Percentiles rank a stretch among this genome's conserved stretches.
Conservation (phyloP, 2,797 vertebrate genomes). For the Amphiprion clarkii region DNA sequence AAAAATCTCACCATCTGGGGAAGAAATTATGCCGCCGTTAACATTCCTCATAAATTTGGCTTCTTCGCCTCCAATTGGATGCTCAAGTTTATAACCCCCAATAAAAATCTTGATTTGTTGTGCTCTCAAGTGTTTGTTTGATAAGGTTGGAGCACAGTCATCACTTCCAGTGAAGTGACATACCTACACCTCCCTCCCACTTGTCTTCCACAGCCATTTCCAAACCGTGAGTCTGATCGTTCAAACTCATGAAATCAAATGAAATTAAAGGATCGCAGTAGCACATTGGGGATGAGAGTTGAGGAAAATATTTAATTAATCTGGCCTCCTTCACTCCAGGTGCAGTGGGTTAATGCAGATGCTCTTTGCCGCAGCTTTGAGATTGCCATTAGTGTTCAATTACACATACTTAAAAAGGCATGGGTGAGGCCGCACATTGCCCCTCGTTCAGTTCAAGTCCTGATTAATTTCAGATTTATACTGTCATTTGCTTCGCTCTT, state of each 20-base stretch:
- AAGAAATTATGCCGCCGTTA: conserved; percentile 81
- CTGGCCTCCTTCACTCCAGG: conserved; percentile 64
- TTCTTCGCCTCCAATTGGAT: conserved; percentile 84
- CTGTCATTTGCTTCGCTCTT: conserved; percentile 64
- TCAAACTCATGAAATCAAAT: conserved; percentile 67
- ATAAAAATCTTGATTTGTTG: conserved; percentile 89
- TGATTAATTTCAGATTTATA: conserved; percentile 84
- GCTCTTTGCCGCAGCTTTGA: conserved; percentile 62
- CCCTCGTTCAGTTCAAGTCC: conserved; percentile 64
- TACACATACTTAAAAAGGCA: conserved; percentile 75
- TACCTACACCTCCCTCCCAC: conserved; percentile 49
- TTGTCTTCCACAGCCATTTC: conserved; percentile 45
- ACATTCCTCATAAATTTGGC: conserved; percentile 85
- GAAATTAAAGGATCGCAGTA: conserved; percentile 71
- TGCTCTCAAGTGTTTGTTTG: conserved; percentile 83
- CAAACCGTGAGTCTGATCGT: conserved; percentile 37
- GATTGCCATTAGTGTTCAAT: conserved; percentile 78
- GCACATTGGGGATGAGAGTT: conserved; percentile 42
- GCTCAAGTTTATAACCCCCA: conserved; percentile 84
- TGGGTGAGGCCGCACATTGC: conserved; percentile 37
- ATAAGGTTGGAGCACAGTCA: conserved; percentile 83
- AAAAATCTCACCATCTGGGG: conserved; percentile 75
- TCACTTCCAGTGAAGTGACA: conserved; percentile 69
- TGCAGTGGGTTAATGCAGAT: conserved; percentile 73
- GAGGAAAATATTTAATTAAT: conserved; percentile 73